A percentile compares a stretch with the other conserved stretches of the same genome.
phyloP scores from a whole-genome alignment of 2,113 vertebrate species.

The Scomber japonicus region DNA sequence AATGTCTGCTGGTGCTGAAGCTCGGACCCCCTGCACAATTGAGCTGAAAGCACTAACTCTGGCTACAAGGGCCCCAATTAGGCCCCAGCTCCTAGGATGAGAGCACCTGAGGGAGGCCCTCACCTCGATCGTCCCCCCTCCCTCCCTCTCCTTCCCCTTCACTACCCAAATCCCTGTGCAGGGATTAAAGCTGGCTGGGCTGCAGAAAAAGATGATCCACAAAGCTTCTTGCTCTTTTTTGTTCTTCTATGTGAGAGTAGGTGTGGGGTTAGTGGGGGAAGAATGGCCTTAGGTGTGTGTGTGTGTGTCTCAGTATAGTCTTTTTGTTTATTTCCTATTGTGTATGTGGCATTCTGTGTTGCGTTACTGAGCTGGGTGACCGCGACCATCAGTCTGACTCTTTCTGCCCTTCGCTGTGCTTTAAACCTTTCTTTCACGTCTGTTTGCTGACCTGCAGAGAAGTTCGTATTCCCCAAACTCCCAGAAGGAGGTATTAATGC shows the following conservation, averaged over 20 bases:
- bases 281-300: conserved; percentile 28
- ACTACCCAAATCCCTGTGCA: conserved; percentile 37
- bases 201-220: conserved; percentile 67
- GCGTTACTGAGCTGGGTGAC: neutral
- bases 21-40: conserved; percentile 27
- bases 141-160: neutral
- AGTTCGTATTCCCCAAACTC: neutral
- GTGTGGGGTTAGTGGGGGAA: conserved; percentile 25
- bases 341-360: neutral
- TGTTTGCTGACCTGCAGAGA: conserved; percentile 13
- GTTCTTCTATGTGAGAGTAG: conserved; percentile 10
- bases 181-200: conserved; percentile 69
- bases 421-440: conserved; percentile 21
- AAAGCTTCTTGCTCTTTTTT: conserved; percentile 56
- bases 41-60: conserved; percentile 34
- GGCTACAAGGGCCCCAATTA: conserved; percentile 69
- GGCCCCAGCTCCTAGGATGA: conserved; percentile 55
- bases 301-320: neutral
- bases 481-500: conserved; percentile 24
- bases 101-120: conserved; percentile 50
- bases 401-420: conserved; percentile 15
- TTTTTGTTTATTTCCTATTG: conserved; percentile 20
- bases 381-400: neutral
- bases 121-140: conserved; percentile 9
- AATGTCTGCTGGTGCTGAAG: conserved; percentile 3